phyloP scores from a whole-genome alignment of 2,797 vertebrate genomes.

The Chelidonichthys spinosus region DNA sequence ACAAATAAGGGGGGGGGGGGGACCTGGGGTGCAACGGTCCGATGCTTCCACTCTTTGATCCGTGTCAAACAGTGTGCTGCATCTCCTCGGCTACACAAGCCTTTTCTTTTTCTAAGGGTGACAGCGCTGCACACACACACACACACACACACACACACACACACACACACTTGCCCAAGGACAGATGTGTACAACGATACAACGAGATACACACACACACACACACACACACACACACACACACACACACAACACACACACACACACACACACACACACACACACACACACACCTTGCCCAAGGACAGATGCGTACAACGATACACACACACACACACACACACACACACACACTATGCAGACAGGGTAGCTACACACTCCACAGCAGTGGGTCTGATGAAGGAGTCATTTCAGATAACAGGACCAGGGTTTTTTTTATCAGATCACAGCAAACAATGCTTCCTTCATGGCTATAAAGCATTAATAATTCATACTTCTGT shows the following conservation, averaged over 20 bases:
- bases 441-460: conserved; percentile 42
- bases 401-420: conserved; percentile 48
- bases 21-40: not conserved
- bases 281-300: conserved; percentile 28
- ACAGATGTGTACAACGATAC: no score
- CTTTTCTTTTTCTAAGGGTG: not conserved
- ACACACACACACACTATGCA: conserved; percentile 21
- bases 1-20: no score
- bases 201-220: no score
- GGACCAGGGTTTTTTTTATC: not conserved
- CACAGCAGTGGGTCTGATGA: conserved; percentile 17
- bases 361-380: not conserved
- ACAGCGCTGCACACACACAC: not conserved
- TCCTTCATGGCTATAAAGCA: conserved; percentile 18
- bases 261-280: not conserved
- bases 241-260: no score
- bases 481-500: conserved; percentile 43
- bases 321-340: conserved; percentile 24
- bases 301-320: conserved; percentile 45
- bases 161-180: no score
- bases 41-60: conserved; percentile 3
- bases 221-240: no score
- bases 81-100: no score
- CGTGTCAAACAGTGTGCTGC: no score
- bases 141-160: no score